Conservation (phyloP, 2,797 vertebrate genomes). For the Acridotheres tristis region DNA sequence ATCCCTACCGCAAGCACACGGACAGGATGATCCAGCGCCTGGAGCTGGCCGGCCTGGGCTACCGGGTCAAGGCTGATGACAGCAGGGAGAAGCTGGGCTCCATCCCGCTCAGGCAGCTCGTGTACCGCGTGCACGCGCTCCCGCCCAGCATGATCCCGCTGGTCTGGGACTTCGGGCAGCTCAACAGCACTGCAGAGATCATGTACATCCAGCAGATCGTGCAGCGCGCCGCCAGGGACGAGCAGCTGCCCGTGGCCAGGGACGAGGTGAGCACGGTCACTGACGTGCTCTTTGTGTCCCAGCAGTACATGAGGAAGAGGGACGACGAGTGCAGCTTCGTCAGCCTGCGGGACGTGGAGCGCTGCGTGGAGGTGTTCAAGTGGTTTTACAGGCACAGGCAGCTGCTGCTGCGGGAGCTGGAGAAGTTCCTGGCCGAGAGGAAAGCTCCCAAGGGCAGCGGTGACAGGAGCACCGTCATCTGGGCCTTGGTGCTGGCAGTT, state of each 20-base stretch:
- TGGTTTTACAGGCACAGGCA: constrained; percentile 85
- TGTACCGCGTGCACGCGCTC: constrained; percentile 95
- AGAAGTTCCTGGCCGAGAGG: constrained; percentile 24
- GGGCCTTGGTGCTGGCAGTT: constrained; percentile 88
- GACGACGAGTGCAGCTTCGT: constrained; percentile 91
- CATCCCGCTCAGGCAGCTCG: constrained; percentile 92
- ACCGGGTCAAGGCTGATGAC: constrained; percentile 88
- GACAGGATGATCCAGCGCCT: constrained; percentile 88
- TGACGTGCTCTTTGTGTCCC: constrained; percentile 86
- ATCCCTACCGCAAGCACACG: constrained; percentile 93
- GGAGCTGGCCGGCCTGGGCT: constrained; percentile 92
- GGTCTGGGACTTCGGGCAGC: constrained; percentile 98
- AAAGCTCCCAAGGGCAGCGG: neutral
- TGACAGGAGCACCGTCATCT: constrained; percentile 75
- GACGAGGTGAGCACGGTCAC: constrained; percentile 57
- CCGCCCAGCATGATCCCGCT: constrained; percentile 94
- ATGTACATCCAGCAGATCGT: constrained; percentile 94
- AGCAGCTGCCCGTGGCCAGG: constrained; percentile 20
- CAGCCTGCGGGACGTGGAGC: constrained; percentile 95
- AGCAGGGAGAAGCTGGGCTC: constrained; percentile 90
- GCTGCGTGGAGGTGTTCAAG: constrained; percentile 88
- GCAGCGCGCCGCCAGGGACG: constrained; percentile 68
- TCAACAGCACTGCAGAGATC: constrained; percentile 85
- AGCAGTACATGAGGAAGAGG: constrained; percentile 87
- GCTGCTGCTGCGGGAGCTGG: constrained; percentile 78